phyloP scores from a whole-genome alignment of 2,113 vertebrate species.

The Labeo catla region DNA sequence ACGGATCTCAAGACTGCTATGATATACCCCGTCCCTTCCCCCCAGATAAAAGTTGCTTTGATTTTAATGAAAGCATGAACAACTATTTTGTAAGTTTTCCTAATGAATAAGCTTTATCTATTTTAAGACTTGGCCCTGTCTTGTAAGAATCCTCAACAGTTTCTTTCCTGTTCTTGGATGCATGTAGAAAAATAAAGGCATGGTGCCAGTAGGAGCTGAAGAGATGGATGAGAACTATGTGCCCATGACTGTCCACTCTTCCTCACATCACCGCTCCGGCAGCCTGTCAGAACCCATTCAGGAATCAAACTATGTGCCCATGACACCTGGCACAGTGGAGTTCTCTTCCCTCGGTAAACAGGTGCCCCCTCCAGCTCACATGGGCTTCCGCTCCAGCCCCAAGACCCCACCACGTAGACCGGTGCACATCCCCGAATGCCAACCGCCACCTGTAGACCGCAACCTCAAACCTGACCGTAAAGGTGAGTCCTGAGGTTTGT shows the following conservation, averaged over 20 bases:
- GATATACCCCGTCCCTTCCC: constrained; percentile 94
- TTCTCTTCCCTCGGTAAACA: constrained; percentile 96
- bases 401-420: constrained; percentile 94
- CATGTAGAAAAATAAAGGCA: constrained; percentile 92
- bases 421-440: constrained; percentile 86
- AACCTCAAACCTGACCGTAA: constrained; percentile 98
- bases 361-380: constrained; percentile 96
- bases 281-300: constrained; percentile 89
- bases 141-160: neutral
- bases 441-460: constrained; percentile 94
- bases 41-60: constrained; percentile 91
- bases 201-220: constrained; percentile 88
- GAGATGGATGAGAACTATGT: constrained; percentile 98
- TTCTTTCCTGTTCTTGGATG: constrained; percentile 51
- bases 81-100: constrained; percentile 93
- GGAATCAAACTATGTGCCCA: constrained; percentile 97
- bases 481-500: constrained; percentile 80
- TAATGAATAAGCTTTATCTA: neutral
- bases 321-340: constrained; percentile 96
- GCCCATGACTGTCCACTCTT: constrained; percentile 96
- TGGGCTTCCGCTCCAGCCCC: constrained; percentile 97
- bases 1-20: constrained; percentile 96
- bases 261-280: constrained; percentile 90
- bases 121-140: neutral
- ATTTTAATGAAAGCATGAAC: constrained; percentile 89